Evolutionary conservation across 1,140 invertebrate species (phyloP).

Genomic region (Musca vetustissima): DNA sequence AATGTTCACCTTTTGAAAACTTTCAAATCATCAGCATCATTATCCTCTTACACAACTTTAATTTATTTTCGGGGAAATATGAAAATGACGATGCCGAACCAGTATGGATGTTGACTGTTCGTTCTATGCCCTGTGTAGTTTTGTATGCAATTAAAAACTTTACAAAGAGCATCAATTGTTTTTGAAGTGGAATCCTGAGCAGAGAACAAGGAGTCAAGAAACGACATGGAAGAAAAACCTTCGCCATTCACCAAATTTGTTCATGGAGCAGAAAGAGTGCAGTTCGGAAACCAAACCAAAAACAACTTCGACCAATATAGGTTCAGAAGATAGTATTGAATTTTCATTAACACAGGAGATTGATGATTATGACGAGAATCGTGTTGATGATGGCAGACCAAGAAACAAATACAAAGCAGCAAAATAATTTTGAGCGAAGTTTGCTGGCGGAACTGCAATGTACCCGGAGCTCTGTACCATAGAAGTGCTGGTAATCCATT

Average conservation of each 20-base stretch:
- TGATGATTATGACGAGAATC: neutral
- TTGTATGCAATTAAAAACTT: constrained; percentile 21
- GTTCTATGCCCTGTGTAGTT: neutral
- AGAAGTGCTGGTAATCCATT: constrained; percentile 20
- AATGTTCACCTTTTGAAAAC: too few species aligned
- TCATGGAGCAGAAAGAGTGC: neutral
- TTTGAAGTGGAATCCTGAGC: too few species aligned
- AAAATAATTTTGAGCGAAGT: neutral
- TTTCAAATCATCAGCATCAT: too few species aligned
- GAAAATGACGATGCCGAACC: neutral
- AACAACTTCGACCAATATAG: neutral
- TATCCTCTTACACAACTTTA: too few species aligned
- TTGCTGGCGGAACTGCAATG: neutral
- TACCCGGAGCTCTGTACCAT: neutral
- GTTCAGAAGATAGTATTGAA: constrained; percentile 3
- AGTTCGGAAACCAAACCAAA: too few species aligned
- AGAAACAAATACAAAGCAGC: neutral
- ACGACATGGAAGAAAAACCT: neutral
- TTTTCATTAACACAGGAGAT: constrained; percentile 13
- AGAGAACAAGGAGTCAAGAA: neutral
- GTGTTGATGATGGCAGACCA: neutral
- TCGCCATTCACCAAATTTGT: neutral
- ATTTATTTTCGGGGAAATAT: too few species aligned
- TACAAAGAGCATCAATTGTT: constrained; percentile 13
- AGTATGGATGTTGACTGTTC: neutral